Percentiles rank a stretch among this genome's conserved stretches.
phyloP scores from a whole-genome alignment of 2,888 invertebrate genomes.

The Philaethria dido region DNA sequence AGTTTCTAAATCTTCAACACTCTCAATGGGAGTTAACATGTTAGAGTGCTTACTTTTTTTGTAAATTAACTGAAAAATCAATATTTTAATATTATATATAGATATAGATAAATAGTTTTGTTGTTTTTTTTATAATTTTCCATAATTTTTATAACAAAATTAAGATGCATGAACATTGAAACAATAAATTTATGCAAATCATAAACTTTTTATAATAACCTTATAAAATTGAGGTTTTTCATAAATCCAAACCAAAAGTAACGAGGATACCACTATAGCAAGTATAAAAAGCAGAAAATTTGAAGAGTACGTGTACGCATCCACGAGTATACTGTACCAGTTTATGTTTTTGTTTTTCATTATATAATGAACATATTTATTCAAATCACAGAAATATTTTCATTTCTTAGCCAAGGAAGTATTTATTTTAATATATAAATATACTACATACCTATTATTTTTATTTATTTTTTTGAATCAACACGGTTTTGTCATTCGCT shows the following conservation, averaged over 20 bases:
- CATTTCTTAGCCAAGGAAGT: too few species aligned
- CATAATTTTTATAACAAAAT: not conserved
- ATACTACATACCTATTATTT: too few species aligned
- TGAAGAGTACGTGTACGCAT: conserved; percentile 65
- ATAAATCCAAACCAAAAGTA: conserved; percentile 63
- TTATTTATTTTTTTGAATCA: too few species aligned
- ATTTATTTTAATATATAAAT: too few species aligned
- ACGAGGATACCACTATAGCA: conserved; percentile 55
- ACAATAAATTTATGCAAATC: not conserved
- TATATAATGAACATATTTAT: too few species aligned
- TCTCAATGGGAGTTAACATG: conserved; percentile 53
- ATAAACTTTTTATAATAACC: conserved; percentile 48
- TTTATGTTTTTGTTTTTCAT: conserved; percentile 50
- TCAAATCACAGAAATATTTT: too few species aligned
- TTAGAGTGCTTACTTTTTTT: conserved; percentile 63
- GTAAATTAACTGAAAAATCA: conserved; percentile 62
- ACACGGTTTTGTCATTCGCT: too few species aligned
- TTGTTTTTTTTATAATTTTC: not conserved
- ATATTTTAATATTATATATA: too few species aligned
- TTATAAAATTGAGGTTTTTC: conserved; percentile 68
- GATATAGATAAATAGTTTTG: too few species aligned
- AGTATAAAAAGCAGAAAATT: conserved; percentile 64
- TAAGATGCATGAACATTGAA: not conserved
- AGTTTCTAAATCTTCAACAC: conserved; percentile 45
- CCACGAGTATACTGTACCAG: conserved; percentile 59